Conservation (phyloP, 2,797 vertebrate species). For the Pipistrellus pygmaeus region DNA sequence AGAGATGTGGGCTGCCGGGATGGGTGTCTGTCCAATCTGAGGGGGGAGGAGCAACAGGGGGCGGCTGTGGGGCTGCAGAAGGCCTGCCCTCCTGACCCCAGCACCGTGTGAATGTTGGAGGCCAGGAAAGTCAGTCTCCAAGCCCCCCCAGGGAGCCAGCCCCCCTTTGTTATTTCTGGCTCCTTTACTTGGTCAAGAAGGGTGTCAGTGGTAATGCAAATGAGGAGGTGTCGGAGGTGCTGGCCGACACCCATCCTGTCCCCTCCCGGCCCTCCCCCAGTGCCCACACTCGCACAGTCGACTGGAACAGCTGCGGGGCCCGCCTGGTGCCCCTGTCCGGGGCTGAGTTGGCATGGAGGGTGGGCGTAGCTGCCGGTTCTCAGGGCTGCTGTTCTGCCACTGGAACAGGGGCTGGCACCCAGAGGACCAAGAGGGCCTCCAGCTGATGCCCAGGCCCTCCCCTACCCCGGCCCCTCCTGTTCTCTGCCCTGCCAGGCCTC, state of each 20-base stretch:
- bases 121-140: conserved; percentile 62
- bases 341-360: not conserved
- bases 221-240: conserved; percentile 78
- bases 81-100: conserved; percentile 26
- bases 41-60: not conserved
- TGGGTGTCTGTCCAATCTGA: not conserved
- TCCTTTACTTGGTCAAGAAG: conserved; percentile 83
- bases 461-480: not conserved
- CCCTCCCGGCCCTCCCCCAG: conserved; percentile 6
- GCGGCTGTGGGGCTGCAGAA: not conserved
- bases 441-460: not conserved
- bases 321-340: not conserved
- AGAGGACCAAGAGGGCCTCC: not conserved
- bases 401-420: not conserved
- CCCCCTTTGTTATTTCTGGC: conserved; percentile 80
- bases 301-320: conserved; percentile 22
- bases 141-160: conserved; percentile 61
- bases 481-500: not conserved
- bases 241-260: conserved; percentile 84
- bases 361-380: not conserved
- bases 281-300: conserved; percentile 53
- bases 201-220: conserved; percentile 83
- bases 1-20: not conserved
- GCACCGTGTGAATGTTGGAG: conserved; percentile 50
- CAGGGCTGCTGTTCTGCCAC: not conserved